phyloP scores from a whole-genome alignment of 2,113 vertebrate genomes.

The Mastomys coucha region DNA sequence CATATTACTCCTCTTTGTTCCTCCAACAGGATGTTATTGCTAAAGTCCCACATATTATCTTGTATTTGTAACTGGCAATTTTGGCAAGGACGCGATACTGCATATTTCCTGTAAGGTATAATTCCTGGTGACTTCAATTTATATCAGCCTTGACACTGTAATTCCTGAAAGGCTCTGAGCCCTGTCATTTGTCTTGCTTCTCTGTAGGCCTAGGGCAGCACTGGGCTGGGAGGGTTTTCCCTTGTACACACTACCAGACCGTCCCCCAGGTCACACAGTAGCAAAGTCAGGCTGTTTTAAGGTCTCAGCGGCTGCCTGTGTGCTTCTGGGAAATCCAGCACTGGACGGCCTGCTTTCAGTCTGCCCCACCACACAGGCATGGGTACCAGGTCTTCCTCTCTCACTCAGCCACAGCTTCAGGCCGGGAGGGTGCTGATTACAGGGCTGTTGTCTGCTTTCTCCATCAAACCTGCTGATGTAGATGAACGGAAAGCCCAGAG shows the following conservation, averaged over 20 bases:
- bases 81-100: background rate
- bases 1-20: background rate
- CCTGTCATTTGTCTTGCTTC: background rate
- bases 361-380: background rate
- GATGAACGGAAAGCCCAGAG: background rate
- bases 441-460: too few relatives aligned
- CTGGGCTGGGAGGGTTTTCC: background rate
- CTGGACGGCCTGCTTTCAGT: background rate
- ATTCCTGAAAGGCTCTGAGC: background rate
- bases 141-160: background rate
- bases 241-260: background rate
- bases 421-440: slow-evolving; percentile 36
- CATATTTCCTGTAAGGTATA: slow-evolving; percentile 7
- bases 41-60: background rate
- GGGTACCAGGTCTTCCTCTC: background rate
- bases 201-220: background rate
- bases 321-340: too few relatives aligned
- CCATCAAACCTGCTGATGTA: background rate
- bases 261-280: background rate
- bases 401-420: background rate
- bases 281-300: background rate
- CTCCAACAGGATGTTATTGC: background rate
- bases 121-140: background rate
- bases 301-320: background rate
- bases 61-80: background rate